Base-by-base conservation (phyloP, 2,797 vertebrate genomes). In the Enteromius fasciolatus region DNA sequence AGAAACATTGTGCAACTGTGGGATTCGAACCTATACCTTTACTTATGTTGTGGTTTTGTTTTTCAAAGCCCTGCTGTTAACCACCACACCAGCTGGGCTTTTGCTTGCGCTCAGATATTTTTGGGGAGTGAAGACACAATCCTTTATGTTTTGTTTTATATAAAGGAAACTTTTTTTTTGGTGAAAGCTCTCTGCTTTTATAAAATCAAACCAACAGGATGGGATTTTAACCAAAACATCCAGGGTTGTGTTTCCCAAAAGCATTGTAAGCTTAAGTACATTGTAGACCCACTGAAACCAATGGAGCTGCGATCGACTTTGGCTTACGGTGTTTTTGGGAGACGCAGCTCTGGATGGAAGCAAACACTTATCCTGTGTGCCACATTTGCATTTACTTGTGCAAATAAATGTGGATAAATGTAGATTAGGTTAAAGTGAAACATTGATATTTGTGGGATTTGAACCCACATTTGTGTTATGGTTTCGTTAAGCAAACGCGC, bases 41-140 rank as follows among this genome's bases (percentile, higher is more conserved):
- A 15, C 66, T 14, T 25, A 12, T 1, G 1, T 4, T 25, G 3
- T 5, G 14, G 67, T 9, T 44, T n/a, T 25, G 7, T 1, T 9
- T 25, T 23, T 25, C 41, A 17, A 9, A 25, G n/a, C 17, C n/a
- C 12, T 46, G 41, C 14, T 25, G 15, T 48, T 28, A 70, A 46
- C 20, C 68, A 48, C 14, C 41, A 18, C 41, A 9, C 41, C 25
- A 70, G 2, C 1, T 28, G 14, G 7, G 1, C n/a, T 44, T 69
- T 44, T 3, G 5, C 12, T 9, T 20, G 5, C 6, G 46, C 4
- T 0, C 0, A 3, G 20, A 2, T 6, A 15, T 28, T 15, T 63
- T 17, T 15, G 14, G 14, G 2, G 25, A 1, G 1, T 61, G 25
- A 28, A 28, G 25, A 7, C 12, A 2, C 25, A 63, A 63, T 11